phyloP scores from a whole-genome alignment of 1,140 invertebrate genomes.

The Trachelipus rathkii region DNA sequence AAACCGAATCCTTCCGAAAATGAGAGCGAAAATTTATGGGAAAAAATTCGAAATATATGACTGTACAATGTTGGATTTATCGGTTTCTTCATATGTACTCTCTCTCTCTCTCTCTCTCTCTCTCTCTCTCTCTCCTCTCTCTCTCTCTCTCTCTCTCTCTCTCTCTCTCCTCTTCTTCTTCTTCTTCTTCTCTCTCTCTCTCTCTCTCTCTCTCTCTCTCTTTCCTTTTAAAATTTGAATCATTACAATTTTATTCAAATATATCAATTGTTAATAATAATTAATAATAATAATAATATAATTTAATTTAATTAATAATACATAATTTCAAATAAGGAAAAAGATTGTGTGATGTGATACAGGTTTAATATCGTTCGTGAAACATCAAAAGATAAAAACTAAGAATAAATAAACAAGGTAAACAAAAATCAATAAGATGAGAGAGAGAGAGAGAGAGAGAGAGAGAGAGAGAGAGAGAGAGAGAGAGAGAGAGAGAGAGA shows the following conservation, averaged over 20 bases:
- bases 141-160: background rate
- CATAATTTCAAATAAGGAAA: too few species aligned
- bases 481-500: too few species aligned
- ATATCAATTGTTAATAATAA: slow-evolving; percentile 6
- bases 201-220: background rate
- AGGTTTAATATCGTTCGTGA: too few species aligned
- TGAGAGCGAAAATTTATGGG: too few species aligned
- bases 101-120: background rate
- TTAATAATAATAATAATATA: slow-evolving; percentile 28
- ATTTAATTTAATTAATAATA: too few species aligned
- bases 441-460: too few species aligned
- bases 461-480: too few species aligned
- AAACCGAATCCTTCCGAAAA: too few species aligned
- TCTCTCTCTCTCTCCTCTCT: background rate
- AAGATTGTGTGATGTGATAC: too few species aligned
- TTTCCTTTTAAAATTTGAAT: background rate
- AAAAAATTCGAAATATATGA: background rate
- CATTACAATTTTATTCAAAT: background rate
- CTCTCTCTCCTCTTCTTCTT: background rate
- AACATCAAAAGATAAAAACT: too few species aligned
- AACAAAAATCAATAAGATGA: too few species aligned
- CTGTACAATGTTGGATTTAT: background rate
- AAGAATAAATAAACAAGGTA: too few species aligned
- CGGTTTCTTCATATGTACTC: slow-evolving; percentile 9
- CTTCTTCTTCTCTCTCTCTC: background rate